These are phyloP conservation scores for Ophioderma brevispina DNA, from an alignment of 35 echinoderm and acorn worm genomes.

Conservation along the genomic window DNA sequence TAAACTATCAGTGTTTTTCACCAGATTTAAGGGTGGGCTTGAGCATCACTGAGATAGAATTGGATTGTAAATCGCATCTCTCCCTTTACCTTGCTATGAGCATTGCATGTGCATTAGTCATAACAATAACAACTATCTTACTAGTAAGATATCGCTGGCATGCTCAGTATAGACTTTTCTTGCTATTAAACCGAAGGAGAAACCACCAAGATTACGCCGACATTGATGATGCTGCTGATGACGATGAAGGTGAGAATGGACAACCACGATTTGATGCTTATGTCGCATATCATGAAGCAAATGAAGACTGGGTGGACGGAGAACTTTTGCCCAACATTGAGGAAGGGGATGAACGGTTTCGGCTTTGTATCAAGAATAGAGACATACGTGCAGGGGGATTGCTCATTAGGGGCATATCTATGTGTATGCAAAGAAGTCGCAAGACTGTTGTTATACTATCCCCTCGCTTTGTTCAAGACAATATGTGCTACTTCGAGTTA, in stretches of 20 bases:
- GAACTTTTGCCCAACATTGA: neutral
- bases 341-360: neutral
- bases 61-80: neutral
- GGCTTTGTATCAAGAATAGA: neutral
- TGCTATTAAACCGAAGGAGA: neutral
- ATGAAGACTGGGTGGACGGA: neutral
- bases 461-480: neutral
- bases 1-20: neutral
- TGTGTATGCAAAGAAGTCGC: neutral
- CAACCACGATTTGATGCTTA: neutral
- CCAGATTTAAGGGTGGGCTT: neutral
- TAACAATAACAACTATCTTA: neutral
- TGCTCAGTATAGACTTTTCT: neutral
- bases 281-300: neutral
- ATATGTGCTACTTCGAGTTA: neutral
- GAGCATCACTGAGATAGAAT: neutral
- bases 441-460: neutral
- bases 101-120: neutral
- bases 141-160: neutral
- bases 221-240: neutral
- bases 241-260: neutral
- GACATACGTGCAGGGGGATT: neutral
- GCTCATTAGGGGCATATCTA: neutral
- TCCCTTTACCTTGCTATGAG: neutral
- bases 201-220: neutral